Conservation (phyloP, 2,888 invertebrate species). For the Vanessa cardui region DNA sequence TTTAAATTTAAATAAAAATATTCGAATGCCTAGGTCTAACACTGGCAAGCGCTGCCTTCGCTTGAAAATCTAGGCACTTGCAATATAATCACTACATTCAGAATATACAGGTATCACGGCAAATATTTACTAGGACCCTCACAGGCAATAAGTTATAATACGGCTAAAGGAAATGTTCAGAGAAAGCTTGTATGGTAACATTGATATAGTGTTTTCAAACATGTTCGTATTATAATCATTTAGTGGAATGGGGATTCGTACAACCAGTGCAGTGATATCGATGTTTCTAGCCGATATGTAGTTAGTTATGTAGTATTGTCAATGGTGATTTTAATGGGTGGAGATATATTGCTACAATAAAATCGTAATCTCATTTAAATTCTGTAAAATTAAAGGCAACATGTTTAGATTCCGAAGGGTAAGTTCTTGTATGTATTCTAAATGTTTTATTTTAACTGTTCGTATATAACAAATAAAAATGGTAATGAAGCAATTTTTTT, state of each 20-base stretch:
- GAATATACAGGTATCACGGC: constrained; percentile 46
- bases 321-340: constrained; percentile 7
- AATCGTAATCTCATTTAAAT: neutral
- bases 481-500: too few species aligned
- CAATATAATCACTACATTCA: constrained; percentile 15
- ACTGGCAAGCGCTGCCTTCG: constrained; percentile 7
- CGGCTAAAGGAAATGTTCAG: constrained; percentile 47
- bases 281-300: constrained; percentile 37
- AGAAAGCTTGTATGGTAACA: neutral
- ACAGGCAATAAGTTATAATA: constrained; percentile 49
- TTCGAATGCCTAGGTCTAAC: neutral
- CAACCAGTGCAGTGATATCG: constrained; percentile 48
- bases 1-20: neutral
- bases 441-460: neutral
- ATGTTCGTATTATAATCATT: constrained; percentile 48
- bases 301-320: constrained; percentile 11
- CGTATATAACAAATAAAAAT: neutral
- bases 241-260: constrained; percentile 53
- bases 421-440: neutral
- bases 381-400: neutral
- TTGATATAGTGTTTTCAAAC: constrained; percentile 31
- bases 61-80: constrained; percentile 7
- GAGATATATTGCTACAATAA: constrained; percentile 8
- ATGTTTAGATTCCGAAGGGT: neutral
- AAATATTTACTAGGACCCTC: constrained; percentile 56